These are phyloP conservation scores for Ginglymostoma cirratum DNA, from an alignment of 2,113 vertebrate species.

Conservation along the genomic window DNA sequence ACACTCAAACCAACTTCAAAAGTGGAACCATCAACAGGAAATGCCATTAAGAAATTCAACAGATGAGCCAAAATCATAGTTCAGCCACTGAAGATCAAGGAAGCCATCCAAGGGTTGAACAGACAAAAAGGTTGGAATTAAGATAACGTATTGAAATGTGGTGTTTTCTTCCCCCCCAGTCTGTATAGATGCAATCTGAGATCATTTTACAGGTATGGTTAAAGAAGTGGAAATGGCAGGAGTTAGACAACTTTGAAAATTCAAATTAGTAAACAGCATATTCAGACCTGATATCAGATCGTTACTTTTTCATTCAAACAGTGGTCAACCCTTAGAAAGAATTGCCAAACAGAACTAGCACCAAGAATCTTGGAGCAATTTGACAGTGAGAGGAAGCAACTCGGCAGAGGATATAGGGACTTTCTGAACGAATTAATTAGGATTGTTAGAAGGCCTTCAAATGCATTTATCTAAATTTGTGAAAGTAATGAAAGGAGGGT, in stretches of 20 bases:
- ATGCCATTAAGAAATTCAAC: not conserved
- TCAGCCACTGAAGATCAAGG: not conserved
- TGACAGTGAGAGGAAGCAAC: not conserved
- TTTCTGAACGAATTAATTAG: not conserved
- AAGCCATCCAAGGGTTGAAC: not conserved
- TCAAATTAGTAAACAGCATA: not conserved
- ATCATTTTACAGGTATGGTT: not conserved
- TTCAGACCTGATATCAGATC: not conserved
- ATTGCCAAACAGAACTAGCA: not conserved
- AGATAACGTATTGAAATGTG: no score
- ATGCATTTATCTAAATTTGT: not conserved
- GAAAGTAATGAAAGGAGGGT: not conserved
- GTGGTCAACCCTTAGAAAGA: not conserved
- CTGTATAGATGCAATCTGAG: not conserved
- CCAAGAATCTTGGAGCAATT: not conserved
- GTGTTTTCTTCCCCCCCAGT: no score
- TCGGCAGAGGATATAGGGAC: not conserved
- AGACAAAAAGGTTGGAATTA: no score
- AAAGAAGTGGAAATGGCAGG: not conserved
- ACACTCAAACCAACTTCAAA: not conserved
- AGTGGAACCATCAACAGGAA: not conserved
- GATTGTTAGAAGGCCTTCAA: not conserved
- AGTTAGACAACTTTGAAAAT: not conserved
- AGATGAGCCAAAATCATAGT: not conserved
- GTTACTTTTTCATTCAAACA: not conserved